Percentiles rank a stretch among this genome's conserved stretches.
phyloP scores from a whole-genome alignment of 1,140 invertebrate species.

The Lepidurus apus region DNA sequence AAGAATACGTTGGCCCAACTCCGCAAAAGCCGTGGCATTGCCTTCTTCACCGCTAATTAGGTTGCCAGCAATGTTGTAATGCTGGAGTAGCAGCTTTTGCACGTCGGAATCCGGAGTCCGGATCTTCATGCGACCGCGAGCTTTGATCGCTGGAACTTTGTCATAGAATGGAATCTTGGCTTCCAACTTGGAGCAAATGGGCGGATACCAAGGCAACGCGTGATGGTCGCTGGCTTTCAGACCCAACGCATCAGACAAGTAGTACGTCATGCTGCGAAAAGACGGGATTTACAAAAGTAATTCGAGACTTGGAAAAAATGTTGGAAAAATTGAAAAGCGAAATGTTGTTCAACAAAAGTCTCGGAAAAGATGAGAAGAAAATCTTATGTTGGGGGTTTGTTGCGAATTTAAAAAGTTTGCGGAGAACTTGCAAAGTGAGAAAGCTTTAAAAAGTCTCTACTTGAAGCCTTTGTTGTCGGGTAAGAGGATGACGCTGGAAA shows the following conservation, averaged over 20 bases:
- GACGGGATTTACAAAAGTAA: constrained; percentile 27
- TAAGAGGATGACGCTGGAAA: constrained; percentile 57
- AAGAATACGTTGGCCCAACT: constrained; percentile 67
- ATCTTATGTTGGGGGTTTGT: background rate
- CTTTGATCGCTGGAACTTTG: constrained; percentile 44
- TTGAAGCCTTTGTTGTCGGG: constrained; percentile 69
- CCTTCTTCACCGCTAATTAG: constrained; percentile 24
- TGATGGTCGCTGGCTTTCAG: constrained; percentile 56
- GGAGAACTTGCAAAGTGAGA: background rate
- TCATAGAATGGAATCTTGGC: constrained; percentile 44
- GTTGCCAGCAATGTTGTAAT: constrained; percentile 44
- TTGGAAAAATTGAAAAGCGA: constrained; percentile 13
- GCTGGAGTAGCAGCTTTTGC: constrained; percentile 51
- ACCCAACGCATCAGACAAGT: constrained; percentile 53
- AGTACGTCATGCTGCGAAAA: constrained; percentile 44
- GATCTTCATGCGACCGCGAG: constrained; percentile 43
- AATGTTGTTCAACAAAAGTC: background rate
- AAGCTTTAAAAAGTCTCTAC: constrained; percentile 47
- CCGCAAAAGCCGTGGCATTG: constrained; percentile 42
- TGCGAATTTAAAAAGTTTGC: background rate
- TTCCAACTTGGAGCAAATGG: constrained; percentile 53
- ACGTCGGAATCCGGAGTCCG: constrained; percentile 45
- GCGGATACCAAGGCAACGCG: constrained; percentile 67
- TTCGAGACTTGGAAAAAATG: background rate
- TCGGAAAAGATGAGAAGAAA: background rate